Conservation (phyloP, 2,797 vertebrate species). For the Notolepis coatsorum region DNA sequence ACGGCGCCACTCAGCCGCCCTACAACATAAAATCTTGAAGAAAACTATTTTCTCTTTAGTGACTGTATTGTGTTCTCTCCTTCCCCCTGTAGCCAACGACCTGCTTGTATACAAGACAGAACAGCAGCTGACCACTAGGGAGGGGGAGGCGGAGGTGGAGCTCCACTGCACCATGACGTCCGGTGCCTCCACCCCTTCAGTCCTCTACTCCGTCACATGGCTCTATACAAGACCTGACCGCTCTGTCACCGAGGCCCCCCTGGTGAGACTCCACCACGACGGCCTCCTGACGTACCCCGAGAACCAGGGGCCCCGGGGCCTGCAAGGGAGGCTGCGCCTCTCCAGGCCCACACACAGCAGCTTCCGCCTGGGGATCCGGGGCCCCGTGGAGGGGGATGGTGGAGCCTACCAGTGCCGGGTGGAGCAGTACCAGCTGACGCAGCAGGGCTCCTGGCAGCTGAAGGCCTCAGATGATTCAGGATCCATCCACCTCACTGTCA, state of each 20-base stretch:
- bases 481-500: constrained; percentile 36
- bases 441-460: constrained; percentile 47
- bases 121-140: not conserved
- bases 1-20: no score
- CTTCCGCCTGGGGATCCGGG: constrained; percentile 53
- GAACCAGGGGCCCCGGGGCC: not conserved
- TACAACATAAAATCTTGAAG: no score
- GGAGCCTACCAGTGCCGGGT: constrained; percentile 61
- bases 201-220: constrained; percentile 62
- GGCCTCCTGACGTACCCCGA: constrained; percentile 54
- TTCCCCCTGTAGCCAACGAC: constrained; percentile 34
- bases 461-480: constrained; percentile 37
- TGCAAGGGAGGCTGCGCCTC: constrained; percentile 55
- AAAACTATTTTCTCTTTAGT: no score
- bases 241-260: not conserved
- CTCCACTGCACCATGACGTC: constrained; percentile 55
- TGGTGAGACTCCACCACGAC: constrained; percentile 52
- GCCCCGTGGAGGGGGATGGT: constrained; percentile 40
- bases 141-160: constrained; percentile 42
- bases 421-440: constrained; percentile 58
- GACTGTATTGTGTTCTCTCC: not conserved
- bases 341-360: constrained; percentile 45
- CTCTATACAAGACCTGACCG: constrained; percentile 8
- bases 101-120: constrained; percentile 27
- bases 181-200: constrained; percentile 1